A percentile compares a stretch with the other conserved stretches of the same genome.
These are phyloP conservation scores for Poeciliopsis turrubarensis DNA, from an alignment of 2,113 vertebrate genomes.

Conservation along the genomic window DNA sequence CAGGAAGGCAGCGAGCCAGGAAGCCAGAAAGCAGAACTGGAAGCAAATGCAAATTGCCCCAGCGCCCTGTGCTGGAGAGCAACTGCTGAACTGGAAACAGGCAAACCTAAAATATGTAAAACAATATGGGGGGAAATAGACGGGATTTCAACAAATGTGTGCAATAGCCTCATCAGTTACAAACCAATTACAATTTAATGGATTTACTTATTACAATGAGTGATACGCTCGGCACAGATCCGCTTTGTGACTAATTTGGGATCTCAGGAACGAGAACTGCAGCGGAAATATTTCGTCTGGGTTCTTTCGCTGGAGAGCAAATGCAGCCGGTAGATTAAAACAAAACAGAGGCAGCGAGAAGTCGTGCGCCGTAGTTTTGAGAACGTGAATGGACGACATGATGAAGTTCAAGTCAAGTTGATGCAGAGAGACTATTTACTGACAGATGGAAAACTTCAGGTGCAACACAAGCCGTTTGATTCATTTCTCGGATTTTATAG, in stretches of 20 bases:
- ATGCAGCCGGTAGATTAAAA: too few species aligned
- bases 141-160: conserved; percentile 17
- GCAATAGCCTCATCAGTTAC: neutral
- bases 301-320: too few species aligned
- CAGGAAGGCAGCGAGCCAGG: conserved; percentile 60
- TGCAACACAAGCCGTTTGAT: too few species aligned
- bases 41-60: conserved; percentile 61
- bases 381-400: too few species aligned
- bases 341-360: too few species aligned
- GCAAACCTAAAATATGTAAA: conserved; percentile 47
- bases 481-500: too few species aligned
- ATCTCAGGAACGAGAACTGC: neutral
- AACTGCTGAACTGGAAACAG: conserved; percentile 51
- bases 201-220: neutral
- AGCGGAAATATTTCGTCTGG: neutral
- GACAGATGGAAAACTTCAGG: too few species aligned
- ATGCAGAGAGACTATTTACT: too few species aligned
- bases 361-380: too few species aligned
- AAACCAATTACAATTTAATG: neutral
- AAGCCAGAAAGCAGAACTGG: conserved; percentile 58
- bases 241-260: neutral
- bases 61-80: conserved; percentile 28
- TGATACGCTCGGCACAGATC: neutral
- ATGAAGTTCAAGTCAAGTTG: too few species aligned
- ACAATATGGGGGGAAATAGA: conserved; percentile 2